phyloP scores from a whole-genome alignment of 2,113 vertebrate species.

The Aplodontia rufa region DNA sequence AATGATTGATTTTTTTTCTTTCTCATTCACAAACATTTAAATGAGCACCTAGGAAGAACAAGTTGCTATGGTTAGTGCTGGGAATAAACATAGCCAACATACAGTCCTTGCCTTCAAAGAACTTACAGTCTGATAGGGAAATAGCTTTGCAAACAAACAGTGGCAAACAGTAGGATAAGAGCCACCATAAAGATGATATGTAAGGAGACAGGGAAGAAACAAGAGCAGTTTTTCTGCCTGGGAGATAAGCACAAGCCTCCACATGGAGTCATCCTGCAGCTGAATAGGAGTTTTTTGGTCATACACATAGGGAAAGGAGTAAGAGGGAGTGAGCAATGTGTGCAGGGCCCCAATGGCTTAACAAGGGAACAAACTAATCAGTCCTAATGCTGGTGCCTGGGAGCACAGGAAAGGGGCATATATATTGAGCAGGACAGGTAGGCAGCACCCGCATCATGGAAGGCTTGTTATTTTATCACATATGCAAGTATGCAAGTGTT shows the following conservation, averaged over 20 bases:
- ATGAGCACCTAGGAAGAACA: not conserved
- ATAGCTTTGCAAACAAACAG: not conserved
- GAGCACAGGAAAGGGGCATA: not conserved
- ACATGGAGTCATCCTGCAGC: not conserved
- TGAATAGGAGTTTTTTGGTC: not conserved
- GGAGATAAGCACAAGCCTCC: not conserved
- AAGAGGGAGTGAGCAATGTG: not conserved
- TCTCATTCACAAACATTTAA: constrained; percentile 16
- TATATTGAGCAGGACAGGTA: not conserved
- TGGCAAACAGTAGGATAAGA: not conserved
- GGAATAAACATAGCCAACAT: not conserved
- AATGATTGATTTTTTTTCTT: not conserved
- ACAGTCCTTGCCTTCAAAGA: not conserved
- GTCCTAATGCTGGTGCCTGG: not conserved
- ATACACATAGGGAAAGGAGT: not conserved
- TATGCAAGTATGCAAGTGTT: not conserved
- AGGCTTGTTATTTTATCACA: not conserved
- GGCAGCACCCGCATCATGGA: not conserved
- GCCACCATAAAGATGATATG: not conserved
- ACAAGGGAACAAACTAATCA: not conserved
- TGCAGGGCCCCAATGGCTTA: not conserved
- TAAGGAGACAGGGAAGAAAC: no score
- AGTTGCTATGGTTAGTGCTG: not conserved
- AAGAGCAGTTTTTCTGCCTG: not conserved
- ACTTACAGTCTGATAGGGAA: not conserved